Evolutionary conservation across 2,113 vertebrate species (phyloP).

Genomic region (Cichladusa arquata): DNA sequence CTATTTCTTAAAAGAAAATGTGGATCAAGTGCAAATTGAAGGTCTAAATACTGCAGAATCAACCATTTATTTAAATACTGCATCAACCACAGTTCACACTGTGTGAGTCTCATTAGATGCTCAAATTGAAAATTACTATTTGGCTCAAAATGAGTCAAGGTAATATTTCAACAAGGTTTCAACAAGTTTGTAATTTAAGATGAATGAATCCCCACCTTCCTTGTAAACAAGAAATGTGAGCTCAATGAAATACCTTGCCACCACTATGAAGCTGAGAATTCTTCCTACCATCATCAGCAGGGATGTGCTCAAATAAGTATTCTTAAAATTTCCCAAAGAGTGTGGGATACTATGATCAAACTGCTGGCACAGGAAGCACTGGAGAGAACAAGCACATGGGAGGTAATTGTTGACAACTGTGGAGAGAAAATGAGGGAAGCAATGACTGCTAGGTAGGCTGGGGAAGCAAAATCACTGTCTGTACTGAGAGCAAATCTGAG

Average conservation of each 20-base stretch:
- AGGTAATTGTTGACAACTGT: neutral
- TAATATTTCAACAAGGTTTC: neutral
- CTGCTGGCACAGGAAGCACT: neutral
- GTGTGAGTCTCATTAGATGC: neutral
- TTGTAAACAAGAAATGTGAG: neutral
- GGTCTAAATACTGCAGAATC: neutral
- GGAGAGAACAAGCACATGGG: neutral
- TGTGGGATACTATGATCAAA: neutral
- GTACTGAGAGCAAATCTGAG: neutral
- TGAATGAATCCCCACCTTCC: neutral
- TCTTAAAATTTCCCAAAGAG: neutral
- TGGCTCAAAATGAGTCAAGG: neutral
- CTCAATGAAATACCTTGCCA: neutral
- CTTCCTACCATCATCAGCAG: neutral
- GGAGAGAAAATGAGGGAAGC: neutral
- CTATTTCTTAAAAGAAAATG: neutral
- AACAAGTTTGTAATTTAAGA: neutral
- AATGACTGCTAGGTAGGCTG: neutral
- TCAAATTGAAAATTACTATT: neutral
- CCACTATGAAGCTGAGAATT: neutral
- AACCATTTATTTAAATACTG: neutral
- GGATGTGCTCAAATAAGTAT: neutral
- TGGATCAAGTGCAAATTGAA: neutral
- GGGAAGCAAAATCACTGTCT: constrained; percentile 46
- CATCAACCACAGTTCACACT: neutral